phyloP scores from a whole-genome alignment of 2,888 invertebrate genomes.

The Pollenia amentaria region DNA sequence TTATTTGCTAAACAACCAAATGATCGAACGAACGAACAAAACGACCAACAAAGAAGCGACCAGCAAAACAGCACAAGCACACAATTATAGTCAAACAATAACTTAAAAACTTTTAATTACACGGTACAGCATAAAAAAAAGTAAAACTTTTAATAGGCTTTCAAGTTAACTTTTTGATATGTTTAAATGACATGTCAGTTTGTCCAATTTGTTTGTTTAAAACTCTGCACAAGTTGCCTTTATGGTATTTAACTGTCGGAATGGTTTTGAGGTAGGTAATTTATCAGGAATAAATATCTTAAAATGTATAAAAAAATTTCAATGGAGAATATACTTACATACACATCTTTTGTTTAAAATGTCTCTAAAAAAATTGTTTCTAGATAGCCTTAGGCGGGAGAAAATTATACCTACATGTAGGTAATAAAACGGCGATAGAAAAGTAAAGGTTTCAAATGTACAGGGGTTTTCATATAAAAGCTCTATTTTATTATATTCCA shows the following conservation, averaged over 20 bases:
- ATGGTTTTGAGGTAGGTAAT: not conserved
- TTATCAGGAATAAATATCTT: not conserved
- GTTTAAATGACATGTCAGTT: constrained; percentile 23
- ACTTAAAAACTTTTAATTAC: constrained; percentile 56
- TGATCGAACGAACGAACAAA: no score
- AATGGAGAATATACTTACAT: not conserved
- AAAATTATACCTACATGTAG: no score
- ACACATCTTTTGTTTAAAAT: no score
- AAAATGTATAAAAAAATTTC: not conserved
- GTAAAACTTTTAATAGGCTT: constrained; percentile 57
- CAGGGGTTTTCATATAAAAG: no score
- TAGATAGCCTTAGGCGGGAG: no score
- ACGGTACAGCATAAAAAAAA: not conserved
- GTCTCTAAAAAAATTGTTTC: no score
- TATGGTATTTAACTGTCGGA: not conserved
- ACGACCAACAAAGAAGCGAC: not conserved
- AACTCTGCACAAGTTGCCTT: not conserved
- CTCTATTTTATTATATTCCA: no score
- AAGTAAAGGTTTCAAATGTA: no score
- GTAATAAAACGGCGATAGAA: no score
- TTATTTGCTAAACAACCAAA: constrained; percentile 31
- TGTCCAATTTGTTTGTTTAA: constrained; percentile 7
- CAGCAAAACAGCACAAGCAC: not conserved
- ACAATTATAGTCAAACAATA: not conserved
- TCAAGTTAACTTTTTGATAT: constrained; percentile 30